These are phyloP conservation scores for Dasyprocta punctata DNA, from an alignment of 2,113 vertebrate genomes.

Conservation along the genomic window DNA sequence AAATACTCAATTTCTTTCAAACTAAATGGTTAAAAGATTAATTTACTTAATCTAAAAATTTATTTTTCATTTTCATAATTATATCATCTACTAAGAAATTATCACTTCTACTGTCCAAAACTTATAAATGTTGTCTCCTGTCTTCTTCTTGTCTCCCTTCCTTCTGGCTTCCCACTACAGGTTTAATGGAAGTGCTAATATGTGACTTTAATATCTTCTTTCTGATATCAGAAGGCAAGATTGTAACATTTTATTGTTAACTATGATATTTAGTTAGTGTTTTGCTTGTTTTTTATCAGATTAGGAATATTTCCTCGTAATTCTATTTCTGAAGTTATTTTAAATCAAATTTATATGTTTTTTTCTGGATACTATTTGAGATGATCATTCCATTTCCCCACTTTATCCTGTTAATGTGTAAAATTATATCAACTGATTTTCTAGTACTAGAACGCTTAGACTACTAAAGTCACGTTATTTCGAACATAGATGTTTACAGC, in stretches of 20 bases:
- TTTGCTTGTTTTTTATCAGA: neutral
- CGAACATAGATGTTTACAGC: neutral
- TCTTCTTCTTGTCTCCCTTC: neutral
- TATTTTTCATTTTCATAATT: neutral
- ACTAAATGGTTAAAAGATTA: neutral
- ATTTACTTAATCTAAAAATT: neutral
- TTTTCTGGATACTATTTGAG: neutral
- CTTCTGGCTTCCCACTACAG: neutral
- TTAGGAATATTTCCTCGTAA: neutral
- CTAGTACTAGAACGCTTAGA: neutral
- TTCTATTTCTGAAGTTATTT: neutral
- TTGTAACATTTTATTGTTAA: neutral
- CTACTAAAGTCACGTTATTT: neutral
- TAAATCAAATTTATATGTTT: neutral
- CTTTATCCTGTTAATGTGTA: constrained; percentile 29
- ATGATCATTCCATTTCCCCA: neutral
- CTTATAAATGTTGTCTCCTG: neutral
- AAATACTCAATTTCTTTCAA: neutral
- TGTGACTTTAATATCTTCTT: neutral
- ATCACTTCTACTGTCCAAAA: neutral
- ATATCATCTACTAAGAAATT: neutral
- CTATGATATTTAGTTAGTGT: neutral
- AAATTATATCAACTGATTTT: neutral
- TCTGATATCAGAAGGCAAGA: neutral
- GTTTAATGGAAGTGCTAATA: neutral